Evolutionary conservation across 2,797 vertebrate genomes (phyloP).

Genomic region (Echiichthys vipera): DNA sequence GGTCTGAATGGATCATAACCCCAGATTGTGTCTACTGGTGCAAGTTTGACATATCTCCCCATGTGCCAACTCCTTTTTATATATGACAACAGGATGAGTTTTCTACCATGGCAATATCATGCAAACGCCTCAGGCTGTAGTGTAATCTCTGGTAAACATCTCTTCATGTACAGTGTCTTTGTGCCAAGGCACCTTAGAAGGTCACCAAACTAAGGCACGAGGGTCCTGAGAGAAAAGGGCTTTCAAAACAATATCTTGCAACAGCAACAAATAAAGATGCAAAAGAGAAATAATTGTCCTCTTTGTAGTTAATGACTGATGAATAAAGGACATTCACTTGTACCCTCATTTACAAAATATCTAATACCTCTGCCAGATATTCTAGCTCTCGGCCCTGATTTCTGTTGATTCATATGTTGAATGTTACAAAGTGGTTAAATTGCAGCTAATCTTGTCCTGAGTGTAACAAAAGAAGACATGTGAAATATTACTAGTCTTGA

Average conservation of each 20-base stretch:
- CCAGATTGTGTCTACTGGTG: constrained; percentile 27
- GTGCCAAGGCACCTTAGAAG: constrained; percentile 36
- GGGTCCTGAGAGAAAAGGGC: background rate
- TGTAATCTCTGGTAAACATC: constrained; percentile 55
- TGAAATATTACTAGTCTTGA: constrained; percentile 41
- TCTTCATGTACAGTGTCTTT: constrained; percentile 44
- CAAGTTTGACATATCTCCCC: constrained; percentile 60
- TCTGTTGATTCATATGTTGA: constrained; percentile 26
- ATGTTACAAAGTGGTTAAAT: constrained; percentile 9
- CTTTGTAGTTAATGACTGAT: background rate
- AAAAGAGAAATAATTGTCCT: background rate
- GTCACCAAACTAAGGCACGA: constrained; percentile 23
- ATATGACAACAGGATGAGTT: constrained; percentile 61
- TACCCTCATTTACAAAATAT: constrained; percentile 22
- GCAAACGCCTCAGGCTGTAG: constrained; percentile 47
- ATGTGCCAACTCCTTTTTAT: constrained; percentile 56
- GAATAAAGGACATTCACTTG: constrained; percentile 23
- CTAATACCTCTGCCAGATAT: background rate
- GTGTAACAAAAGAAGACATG: constrained; percentile 42
- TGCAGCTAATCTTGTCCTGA: constrained; percentile 24
- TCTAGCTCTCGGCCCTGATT: background rate
- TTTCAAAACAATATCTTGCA: constrained; percentile 3
- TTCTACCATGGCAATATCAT: constrained; percentile 20
- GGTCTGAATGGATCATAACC: constrained; percentile 55
- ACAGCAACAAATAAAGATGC: background rate